Conservation (phyloP, 2,797 vertebrate genomes). For the Sebastes nivosus region DNA sequence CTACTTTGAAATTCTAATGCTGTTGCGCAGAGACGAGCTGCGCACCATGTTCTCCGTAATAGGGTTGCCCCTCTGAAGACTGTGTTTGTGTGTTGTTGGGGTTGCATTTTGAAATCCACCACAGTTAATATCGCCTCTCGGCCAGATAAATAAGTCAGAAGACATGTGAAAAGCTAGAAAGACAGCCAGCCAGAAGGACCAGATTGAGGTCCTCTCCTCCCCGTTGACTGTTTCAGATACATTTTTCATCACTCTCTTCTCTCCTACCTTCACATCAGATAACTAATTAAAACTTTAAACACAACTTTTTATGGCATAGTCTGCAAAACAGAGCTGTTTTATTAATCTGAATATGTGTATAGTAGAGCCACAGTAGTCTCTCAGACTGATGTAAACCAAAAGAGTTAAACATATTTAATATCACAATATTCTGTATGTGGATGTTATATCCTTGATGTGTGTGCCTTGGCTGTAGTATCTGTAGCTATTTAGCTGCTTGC, state of each 20-base stretch:
- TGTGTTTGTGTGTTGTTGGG: background rate
- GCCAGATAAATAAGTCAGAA: conserved; percentile 65
- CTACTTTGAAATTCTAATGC: conserved; percentile 83
- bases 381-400: background rate
- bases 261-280: background rate
- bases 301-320: background rate
- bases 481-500: background rate
- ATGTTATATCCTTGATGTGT: background rate
- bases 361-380: background rate
- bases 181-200: conserved; percentile 15
- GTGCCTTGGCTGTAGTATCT: background rate
- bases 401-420: background rate
- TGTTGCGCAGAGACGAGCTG: conserved; percentile 50
- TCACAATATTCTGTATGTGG: background rate
- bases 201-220: conserved; percentile 31
- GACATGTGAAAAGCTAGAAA: conserved; percentile 48
- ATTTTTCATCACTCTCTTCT: conserved; percentile 21
- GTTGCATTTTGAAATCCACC: conserved; percentile 47
- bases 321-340: background rate
- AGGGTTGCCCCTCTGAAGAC: conserved; percentile 68
- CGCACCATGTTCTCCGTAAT: conserved; percentile 57
- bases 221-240: background rate
- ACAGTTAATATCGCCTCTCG: conserved; percentile 51
- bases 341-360: background rate
- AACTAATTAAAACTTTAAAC: background rate